Percentiles rank a stretch among this genome's conserved stretches.
Evolutionary conservation across 2,113 vertebrate genomes (phyloP).

Genomic region (Pimephales promelas): DNA sequence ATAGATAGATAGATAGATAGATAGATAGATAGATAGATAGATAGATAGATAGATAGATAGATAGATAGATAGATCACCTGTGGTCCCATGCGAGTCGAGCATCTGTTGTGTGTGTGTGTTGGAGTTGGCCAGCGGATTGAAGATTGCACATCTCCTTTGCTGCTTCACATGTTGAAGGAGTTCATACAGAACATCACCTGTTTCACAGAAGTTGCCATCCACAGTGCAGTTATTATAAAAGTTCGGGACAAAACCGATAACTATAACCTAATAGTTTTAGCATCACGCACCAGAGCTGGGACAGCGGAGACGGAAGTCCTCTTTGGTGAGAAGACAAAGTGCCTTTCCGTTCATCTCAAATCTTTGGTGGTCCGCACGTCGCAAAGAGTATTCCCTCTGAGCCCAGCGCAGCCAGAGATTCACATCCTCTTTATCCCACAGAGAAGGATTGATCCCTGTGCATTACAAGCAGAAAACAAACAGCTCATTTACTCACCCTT

Average conservation of each 20-base stretch:
- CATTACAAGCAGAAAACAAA: not conserved
- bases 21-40: too few species aligned
- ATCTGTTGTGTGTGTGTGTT: slow-evolving; percentile 2
- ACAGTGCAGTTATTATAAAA: not conserved
- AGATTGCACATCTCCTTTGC: slow-evolving; percentile 75
- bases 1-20: too few species aligned
- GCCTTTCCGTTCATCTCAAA: slow-evolving; percentile 93
- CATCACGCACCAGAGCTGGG: slow-evolving; percentile 83
- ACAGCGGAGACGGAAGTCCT: slow-evolving; percentile 88
- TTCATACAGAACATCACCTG: slow-evolving; percentile 93
- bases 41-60: too few species aligned
- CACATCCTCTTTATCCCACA: slow-evolving; percentile 92
- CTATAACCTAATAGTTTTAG: not conserved
- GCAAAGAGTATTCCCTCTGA: slow-evolving; percentile 85
- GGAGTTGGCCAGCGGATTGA: slow-evolving; percentile 15
- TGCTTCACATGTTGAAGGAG: slow-evolving; percentile 87
- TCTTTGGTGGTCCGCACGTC: slow-evolving; percentile 63
- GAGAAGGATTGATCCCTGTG: slow-evolving; percentile 87
- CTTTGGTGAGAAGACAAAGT: slow-evolving; percentile 91
- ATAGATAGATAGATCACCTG: slow-evolving; percentile 29
- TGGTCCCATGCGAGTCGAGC: slow-evolving; percentile 57
- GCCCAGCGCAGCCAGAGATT: slow-evolving; percentile 92
- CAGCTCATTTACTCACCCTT: not conserved
- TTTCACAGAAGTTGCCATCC: slow-evolving; percentile 6
- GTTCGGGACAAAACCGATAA: not conserved